Evolutionary conservation across 2,113 vertebrate species (phyloP).

Genomic region (Tylochromis polylepis): DNA sequence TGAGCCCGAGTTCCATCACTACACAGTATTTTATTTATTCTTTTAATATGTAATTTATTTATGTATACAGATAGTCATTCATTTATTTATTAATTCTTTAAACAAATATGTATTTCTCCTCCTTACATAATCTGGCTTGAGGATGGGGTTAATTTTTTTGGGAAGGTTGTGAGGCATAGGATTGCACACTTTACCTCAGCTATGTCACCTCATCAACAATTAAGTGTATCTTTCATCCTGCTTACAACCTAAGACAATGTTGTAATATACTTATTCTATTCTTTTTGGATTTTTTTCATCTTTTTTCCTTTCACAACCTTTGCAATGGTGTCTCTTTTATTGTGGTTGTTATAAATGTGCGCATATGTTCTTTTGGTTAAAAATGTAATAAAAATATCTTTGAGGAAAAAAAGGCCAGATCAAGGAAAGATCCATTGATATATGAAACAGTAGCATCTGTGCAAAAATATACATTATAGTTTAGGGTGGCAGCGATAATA

Average conservation of each 20-base stretch:
- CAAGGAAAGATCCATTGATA: background rate
- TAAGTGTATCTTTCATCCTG: background rate
- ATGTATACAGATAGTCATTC: too few relatives aligned
- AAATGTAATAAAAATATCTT: too few relatives aligned
- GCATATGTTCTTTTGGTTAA: background rate
- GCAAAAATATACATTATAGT: too few relatives aligned
- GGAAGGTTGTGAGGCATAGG: rapidly evolving
- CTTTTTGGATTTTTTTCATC: background rate
- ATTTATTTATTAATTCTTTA: too few relatives aligned
- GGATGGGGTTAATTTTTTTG: background rate
- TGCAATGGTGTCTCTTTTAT: background rate
- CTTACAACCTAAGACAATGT: background rate
- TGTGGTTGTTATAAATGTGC: background rate
- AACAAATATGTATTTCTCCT: too few relatives aligned
- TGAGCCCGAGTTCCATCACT: too few relatives aligned
- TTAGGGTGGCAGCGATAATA: background rate
- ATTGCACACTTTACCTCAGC: background rate
- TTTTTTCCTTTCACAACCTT: background rate
- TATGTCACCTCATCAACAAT: background rate
- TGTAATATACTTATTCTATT: background rate
- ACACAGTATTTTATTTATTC: too few relatives aligned
- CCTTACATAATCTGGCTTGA: too few relatives aligned
- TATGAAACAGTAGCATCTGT: background rate
- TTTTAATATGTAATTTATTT: too few relatives aligned
- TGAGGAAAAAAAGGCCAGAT: background rate